Conservation (phyloP, 2,888 invertebrate genomes). For the Lepetodrilus schrolli region DNA sequence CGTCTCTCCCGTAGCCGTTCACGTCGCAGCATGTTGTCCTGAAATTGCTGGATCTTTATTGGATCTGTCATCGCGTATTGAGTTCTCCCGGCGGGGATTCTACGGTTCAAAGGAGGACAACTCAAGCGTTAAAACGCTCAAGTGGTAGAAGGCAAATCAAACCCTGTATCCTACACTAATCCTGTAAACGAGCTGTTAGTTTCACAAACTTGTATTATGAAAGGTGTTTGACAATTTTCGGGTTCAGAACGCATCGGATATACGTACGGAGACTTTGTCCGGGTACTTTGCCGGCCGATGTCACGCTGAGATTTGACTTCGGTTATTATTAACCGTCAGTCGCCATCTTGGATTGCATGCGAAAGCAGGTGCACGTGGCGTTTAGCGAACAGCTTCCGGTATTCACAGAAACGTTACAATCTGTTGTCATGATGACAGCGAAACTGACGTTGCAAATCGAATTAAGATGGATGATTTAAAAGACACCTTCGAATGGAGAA, state of each 20-base stretch:
- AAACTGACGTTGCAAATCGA: background rate
- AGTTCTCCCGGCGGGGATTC: background rate
- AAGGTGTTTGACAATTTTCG: slow-evolving; percentile 16
- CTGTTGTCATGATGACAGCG: background rate
- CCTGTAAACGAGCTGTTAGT: slow-evolving; percentile 19
- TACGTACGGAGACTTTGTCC: background rate
- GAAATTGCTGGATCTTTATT: slow-evolving; percentile 2
- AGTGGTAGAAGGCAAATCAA: slow-evolving; percentile 2
- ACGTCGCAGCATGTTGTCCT: background rate
- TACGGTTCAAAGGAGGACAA: slow-evolving; percentile 1
- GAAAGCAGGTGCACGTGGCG: background rate
- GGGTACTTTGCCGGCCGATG: background rate
- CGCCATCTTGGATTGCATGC: slow-evolving; percentile 17
- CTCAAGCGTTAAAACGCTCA: slow-evolving; percentile 23
- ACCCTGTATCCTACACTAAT: background rate
- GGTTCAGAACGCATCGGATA: background rate
- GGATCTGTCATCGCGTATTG: slow-evolving; percentile 12
- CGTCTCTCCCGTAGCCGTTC: background rate
- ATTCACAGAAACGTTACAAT: background rate
- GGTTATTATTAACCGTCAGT: background rate
- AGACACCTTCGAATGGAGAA: background rate
- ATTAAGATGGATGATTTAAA: slow-evolving; percentile 15
- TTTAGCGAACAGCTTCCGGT: background rate
- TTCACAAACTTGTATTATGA: slow-evolving; percentile 12
- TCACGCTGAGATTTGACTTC: slow-evolving; percentile 12